These are phyloP conservation scores for Daboia siamensis DNA, from an alignment of 2,113 vertebrate species.

Conservation along the genomic window DNA sequence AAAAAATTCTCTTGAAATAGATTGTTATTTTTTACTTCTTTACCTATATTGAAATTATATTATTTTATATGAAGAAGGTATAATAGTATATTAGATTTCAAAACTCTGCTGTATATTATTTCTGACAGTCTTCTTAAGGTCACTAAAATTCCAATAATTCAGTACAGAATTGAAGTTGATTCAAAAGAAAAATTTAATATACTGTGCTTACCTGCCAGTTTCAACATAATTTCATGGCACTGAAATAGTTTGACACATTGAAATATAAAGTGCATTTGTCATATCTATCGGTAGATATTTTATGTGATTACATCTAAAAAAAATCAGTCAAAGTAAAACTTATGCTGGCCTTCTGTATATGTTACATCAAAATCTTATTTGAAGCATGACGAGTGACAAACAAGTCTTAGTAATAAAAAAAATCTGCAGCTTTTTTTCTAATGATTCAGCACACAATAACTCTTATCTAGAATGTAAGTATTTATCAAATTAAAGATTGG, in stretches of 20 bases:
- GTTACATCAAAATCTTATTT: constrained; percentile 50
- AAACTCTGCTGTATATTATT: constrained; percentile 79
- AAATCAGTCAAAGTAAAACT: constrained; percentile 70
- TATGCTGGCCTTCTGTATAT: constrained; percentile 56
- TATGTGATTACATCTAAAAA: constrained; percentile 74
- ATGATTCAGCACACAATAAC: constrained; percentile 19
- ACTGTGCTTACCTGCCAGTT: constrained; percentile 78
- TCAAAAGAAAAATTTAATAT: constrained; percentile 83
- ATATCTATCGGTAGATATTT: constrained; percentile 77
- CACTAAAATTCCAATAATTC: constrained; percentile 88
- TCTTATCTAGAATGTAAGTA: neutral
- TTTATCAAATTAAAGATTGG: neutral
- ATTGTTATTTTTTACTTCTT: constrained; percentile 70
- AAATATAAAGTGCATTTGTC: constrained; percentile 85
- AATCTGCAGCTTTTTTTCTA: constrained; percentile 45
- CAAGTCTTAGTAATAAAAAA: constrained; percentile 49
- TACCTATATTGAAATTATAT: constrained; percentile 70
- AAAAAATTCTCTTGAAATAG: constrained; percentile 67
- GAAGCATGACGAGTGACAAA: constrained; percentile 47
- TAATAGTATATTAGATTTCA: constrained; percentile 76
- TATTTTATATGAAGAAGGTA: constrained; percentile 74
- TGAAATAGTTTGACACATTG: constrained; percentile 84
- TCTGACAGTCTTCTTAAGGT: constrained; percentile 82
- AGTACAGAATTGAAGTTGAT: constrained; percentile 80
- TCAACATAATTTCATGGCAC: constrained; percentile 74